Conservation (phyloP, 2,888 invertebrate species). For the Pyrocoelia pectoralis region DNA sequence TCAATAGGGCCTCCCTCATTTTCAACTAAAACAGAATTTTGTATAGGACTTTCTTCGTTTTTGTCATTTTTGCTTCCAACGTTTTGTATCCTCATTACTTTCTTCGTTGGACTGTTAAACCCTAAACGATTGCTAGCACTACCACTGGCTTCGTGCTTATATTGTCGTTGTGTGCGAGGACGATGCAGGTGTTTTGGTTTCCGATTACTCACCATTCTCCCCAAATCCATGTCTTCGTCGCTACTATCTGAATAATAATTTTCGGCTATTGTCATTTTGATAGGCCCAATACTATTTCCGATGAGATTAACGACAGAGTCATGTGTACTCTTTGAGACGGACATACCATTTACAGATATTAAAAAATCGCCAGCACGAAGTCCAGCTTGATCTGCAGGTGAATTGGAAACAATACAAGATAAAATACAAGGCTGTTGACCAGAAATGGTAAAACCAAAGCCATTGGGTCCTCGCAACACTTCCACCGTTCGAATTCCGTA, state of each 20-base stretch:
- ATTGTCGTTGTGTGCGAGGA: slow-evolving; percentile 41
- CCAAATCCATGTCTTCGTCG: slow-evolving; percentile 74
- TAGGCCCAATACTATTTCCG: slow-evolving; percentile 83
- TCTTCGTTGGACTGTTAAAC: slow-evolving; percentile 36
- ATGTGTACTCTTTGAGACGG: slow-evolving; percentile 91
- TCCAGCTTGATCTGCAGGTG: slow-evolving; percentile 91
- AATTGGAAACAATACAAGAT: slow-evolving; percentile 89
- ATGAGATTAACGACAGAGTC: slow-evolving; percentile 93
- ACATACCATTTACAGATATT: slow-evolving; percentile 89
- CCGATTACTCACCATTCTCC: slow-evolving; percentile 62
- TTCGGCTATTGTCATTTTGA: slow-evolving; percentile 86
- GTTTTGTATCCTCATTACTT: slow-evolving; percentile 33
- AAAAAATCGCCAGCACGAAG: slow-evolving; percentile 92
- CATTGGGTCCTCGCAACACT: slow-evolving; percentile 84
- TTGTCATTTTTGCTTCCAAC: slow-evolving; percentile 13
- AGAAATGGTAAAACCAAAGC: slow-evolving; percentile 98
- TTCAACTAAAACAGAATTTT: slow-evolving; percentile 47
- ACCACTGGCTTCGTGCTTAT: slow-evolving; percentile 38
- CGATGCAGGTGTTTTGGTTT: slow-evolving; percentile 69
- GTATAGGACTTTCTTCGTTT: slow-evolving; percentile 26
- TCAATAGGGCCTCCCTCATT: slow-evolving; percentile 68
- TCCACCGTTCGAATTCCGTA: slow-evolving; percentile 85
- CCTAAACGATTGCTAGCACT: slow-evolving; percentile 28
- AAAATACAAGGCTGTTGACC: slow-evolving; percentile 96
- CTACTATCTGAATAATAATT: slow-evolving; percentile 87